Conservation (phyloP, 2,113 vertebrate species). For the Eurypyga helias region DNA sequence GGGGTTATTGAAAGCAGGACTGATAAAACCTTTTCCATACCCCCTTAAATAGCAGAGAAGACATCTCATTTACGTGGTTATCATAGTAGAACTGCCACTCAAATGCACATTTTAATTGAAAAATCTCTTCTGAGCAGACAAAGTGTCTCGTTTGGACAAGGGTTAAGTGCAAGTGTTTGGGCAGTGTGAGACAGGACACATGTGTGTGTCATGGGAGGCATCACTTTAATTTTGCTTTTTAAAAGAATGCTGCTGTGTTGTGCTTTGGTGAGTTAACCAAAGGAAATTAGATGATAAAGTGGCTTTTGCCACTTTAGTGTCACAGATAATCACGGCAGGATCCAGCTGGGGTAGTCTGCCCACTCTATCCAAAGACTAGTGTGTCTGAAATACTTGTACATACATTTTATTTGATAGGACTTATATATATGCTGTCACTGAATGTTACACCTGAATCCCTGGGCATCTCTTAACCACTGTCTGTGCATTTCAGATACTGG, state of each 20-base stretch:
- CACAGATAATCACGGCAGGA: background rate
- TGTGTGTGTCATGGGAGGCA: background rate
- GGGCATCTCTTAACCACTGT: background rate
- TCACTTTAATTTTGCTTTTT: background rate
- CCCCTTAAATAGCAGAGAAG: background rate
- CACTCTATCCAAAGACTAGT: background rate
- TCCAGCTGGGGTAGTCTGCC: background rate
- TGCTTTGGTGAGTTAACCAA: background rate
- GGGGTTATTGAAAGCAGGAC: background rate
- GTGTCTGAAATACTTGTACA: background rate
- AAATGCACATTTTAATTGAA: background rate
- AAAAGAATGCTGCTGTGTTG: background rate
- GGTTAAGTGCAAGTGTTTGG: background rate
- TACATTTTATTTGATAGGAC: no score
- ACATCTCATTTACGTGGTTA: background rate
- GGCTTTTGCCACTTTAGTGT: background rate
- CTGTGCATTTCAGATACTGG: slow-evolving; percentile 89
- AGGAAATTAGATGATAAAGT: background rate
- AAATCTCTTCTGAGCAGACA: background rate
- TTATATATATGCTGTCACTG: background rate
- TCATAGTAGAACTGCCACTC: background rate
- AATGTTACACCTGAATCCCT: background rate
- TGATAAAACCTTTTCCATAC: background rate
- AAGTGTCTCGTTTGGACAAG: background rate
- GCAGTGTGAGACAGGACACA: background rate